Conservation (phyloP, 2,113 vertebrate species). For the Ginglymostoma cirratum region DNA sequence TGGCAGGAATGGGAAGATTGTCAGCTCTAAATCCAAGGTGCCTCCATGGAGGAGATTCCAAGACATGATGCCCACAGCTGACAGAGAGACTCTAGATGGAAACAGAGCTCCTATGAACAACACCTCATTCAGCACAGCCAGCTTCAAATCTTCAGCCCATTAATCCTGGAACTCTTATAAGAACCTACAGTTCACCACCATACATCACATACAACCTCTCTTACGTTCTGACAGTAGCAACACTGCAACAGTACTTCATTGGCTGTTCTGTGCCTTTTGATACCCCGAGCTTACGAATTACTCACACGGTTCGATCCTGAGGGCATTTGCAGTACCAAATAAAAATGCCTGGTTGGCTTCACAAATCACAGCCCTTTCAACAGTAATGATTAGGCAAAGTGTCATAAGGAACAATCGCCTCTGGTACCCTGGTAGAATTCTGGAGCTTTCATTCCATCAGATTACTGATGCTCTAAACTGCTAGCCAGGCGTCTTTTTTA, state of each 20-base stretch:
- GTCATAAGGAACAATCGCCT: not conserved
- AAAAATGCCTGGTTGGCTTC: not conserved
- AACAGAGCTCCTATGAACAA: not conserved
- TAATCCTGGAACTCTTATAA: not conserved
- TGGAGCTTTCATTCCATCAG: not conserved
- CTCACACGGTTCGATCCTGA: not conserved
- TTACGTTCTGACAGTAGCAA: not conserved
- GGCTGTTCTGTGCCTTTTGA: not conserved
- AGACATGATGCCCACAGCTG: not conserved
- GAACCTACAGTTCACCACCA: not conserved
- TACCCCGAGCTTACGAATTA: not conserved
- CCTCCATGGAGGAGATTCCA: not conserved
- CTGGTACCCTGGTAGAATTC: not conserved
- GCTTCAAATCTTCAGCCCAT: not conserved
- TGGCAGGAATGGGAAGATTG: not conserved
- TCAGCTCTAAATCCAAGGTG: not conserved
- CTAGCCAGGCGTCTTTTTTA: not conserved
- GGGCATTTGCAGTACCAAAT: not conserved
- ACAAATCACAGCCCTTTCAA: not conserved
- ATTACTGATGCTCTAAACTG: not conserved
- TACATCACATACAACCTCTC: not conserved
- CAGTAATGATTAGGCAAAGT: not conserved
- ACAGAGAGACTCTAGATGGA: not conserved
- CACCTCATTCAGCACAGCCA: not conserved
- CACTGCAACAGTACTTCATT: not conserved